Base-by-base conservation (phyloP, 1,140 invertebrate species). In the Drosophila orosa region DNA sequence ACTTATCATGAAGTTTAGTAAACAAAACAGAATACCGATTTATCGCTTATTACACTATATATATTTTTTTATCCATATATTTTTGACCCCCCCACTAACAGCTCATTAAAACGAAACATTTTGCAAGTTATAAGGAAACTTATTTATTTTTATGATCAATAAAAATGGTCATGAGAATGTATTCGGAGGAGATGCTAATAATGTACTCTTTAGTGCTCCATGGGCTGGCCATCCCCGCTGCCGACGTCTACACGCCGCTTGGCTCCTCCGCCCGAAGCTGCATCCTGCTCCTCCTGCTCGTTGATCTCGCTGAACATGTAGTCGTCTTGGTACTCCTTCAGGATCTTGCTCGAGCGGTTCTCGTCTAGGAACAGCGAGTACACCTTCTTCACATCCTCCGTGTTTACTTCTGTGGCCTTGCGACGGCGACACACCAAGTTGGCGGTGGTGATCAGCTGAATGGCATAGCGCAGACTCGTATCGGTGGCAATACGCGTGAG, bases 371-470 rank as follows among this genome's bases (percentile, higher is more conserved):
- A 99, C 37, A 99, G 89, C 1, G 96, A 95, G 92, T 99, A 99
- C 0, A 98, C 98, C 77, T 97, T 95, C 92, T 98, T 99, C 0
- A 99, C 96, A 91, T 99, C 98, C 50, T 97, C 96, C 19, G 98
- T 96, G 66, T 93, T 95, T 15, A 97, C 96, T 93, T 97, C 96
- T 6, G 94, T 95, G 6, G 96, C 96, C 93, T 99, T 99, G 73
- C 94, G 95, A 73, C 93, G 94, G 93, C 94, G 95, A 60, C 97
- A 95, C 33, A 99, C 97, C 24, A 99, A 94, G 86, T 96, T 97
- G 0, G 99, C 97, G 0, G 98, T 97, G 37, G 98, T 99, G 75
- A 99, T 99, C 6, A 99, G 94, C 90, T 99, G 99, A 92, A 99
- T 99, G n/a, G 98, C 96, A 92, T 99, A 99, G 78, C 98, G 94